These are phyloP conservation scores for Melieria picta DNA, from an alignment of 2,888 invertebrate species.

Conservation along the genomic window DNA sequence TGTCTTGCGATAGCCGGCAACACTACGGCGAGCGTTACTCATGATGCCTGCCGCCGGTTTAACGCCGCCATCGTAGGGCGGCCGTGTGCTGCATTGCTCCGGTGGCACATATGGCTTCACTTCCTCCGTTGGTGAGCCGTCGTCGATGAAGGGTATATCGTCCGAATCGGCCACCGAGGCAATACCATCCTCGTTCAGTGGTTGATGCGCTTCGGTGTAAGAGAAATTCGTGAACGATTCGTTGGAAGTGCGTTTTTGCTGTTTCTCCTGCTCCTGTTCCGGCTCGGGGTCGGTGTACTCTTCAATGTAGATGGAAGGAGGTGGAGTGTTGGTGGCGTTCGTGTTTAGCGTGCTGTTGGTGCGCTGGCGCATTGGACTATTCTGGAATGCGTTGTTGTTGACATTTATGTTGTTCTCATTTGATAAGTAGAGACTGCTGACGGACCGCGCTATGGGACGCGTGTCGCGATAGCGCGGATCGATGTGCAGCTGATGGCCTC, in stretches of 20 bases:
- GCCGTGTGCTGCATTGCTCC: conserved; percentile 14
- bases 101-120: conserved; percentile 47
- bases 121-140: conserved; percentile 64
- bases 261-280: conserved; percentile 43
- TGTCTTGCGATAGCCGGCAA: conserved; percentile 59
- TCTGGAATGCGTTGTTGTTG: conserved; percentile 30
- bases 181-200: conserved; percentile 63
- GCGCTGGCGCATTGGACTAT: conserved; percentile 52
- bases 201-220: conserved; percentile 62
- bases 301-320: conserved; percentile 65
- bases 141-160: conserved; percentile 67
- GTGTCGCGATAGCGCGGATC: conserved; percentile 65
- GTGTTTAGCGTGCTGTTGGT: conserved; percentile 44
- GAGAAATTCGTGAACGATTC: conserved; percentile 58
- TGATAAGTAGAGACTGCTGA: conserved; percentile 57
- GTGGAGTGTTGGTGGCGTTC: conserved; percentile 51
- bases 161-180: conserved; percentile 63
- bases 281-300: conserved; percentile 59
- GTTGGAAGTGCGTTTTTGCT: conserved; percentile 52
- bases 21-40: conserved; percentile 45
- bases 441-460: conserved; percentile 62
- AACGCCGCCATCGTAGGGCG: not conserved
- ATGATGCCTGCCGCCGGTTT: conserved; percentile 45
- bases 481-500: conserved; percentile 62
- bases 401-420: conserved; percentile 44